Conservation (phyloP, 2,797 vertebrate species). For the Sorex maritimensis region DNA sequence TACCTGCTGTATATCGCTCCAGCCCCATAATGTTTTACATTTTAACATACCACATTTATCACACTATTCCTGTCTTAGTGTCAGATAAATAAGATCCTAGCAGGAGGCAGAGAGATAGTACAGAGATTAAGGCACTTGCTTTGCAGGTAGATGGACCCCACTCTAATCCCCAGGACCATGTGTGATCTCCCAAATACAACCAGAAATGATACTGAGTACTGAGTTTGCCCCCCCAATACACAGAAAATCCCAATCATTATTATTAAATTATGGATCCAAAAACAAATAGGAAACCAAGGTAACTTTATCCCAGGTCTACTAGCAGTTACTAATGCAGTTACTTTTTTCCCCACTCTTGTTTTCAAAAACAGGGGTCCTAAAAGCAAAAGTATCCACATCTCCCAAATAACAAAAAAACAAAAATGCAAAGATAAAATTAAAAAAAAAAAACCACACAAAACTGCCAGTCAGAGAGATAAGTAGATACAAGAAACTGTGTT, state of each 20-base stretch:
- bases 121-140: too few species aligned
- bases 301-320: background rate
- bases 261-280: background rate
- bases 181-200: too few species aligned
- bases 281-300: conserved; percentile 16
- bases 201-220: too few species aligned
- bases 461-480: background rate
- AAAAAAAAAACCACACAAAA: conserved; percentile 5
- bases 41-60: background rate
- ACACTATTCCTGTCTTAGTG: background rate
- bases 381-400: conserved; percentile 6
- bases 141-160: too few species aligned
- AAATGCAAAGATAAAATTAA: conserved; percentile 7
- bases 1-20: too few species aligned
- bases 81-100: background rate
- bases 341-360: background rate
- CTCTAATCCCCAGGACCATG: too few species aligned
- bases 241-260: background rate
- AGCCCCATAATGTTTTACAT: background rate
- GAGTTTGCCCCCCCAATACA: too few species aligned
- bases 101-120: background rate
- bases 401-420: conserved; percentile 18
- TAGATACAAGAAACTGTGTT: background rate
- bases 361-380: background rate
- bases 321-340: background rate